A percentile compares a stretch with the other conserved stretches of the same genome.
phyloP scores from a whole-genome alignment of 64 coral and sea anemone species.

The Porites australiensis region DNA sequence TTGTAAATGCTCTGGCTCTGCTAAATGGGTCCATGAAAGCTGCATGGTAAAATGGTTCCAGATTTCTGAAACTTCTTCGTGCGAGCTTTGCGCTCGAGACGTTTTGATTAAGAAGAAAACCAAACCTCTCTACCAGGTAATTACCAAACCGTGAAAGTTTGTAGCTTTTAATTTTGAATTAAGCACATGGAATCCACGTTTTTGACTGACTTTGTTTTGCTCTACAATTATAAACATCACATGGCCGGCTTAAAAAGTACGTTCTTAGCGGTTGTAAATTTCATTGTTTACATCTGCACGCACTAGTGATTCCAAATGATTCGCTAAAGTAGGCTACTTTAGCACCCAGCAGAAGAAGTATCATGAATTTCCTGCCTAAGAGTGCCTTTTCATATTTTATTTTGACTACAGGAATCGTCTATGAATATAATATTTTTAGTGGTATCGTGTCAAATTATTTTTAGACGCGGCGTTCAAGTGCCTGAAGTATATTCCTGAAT shows the following conservation, averaged over 20 bases:
- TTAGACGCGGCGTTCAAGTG: no score
- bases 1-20: slow-evolving; percentile 85
- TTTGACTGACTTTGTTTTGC: not conserved
- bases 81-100: slow-evolving; percentile 85
- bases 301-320: not conserved
- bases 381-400: not conserved
- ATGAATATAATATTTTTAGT: not conserved
- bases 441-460: no score
- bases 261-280: not conserved
- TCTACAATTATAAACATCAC: not conserved
- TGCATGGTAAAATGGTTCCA: slow-evolving; percentile 94
- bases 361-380: not conserved
- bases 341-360: not conserved
- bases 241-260: not conserved
- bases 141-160: not conserved
- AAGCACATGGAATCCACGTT: not conserved
- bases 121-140: slow-evolving; percentile 92
- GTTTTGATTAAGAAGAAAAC: slow-evolving; percentile 78
- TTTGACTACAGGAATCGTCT: not conserved
- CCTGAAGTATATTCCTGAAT: no score
- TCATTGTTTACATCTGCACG: slow-evolving; percentile 30
- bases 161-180: not conserved
- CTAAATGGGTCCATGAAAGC: slow-evolving; percentile 90
- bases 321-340: not conserved
- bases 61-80: slow-evolving; percentile 75